Evolutionary conservation across 2,888 invertebrate species (phyloP).

Genomic region (Trachelus iudaicus): DNA sequence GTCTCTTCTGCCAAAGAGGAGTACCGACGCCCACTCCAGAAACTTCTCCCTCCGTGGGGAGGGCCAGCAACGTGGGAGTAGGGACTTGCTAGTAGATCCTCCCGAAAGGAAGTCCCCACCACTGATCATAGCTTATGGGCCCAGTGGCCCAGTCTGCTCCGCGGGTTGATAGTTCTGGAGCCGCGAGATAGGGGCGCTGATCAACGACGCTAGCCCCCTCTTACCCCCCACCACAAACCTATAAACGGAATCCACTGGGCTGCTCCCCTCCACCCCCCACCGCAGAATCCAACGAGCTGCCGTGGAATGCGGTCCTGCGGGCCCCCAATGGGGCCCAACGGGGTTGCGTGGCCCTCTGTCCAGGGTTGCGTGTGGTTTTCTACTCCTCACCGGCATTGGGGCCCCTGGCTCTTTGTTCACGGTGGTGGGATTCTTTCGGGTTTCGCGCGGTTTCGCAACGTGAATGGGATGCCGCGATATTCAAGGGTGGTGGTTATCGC

Average conservation of each 20-base stretch:
- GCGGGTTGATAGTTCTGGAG: neutral
- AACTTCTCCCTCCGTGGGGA: conserved; percentile 12
- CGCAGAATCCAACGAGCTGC: conserved; percentile 56
- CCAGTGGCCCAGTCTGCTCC: neutral
- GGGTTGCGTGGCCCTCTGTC: conserved; percentile 34
- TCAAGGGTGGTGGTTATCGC: neutral
- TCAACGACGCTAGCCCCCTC: conserved; percentile 8
- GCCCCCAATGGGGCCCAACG: conserved; percentile 23
- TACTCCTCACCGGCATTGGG: conserved; percentile 6
- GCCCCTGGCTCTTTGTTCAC: neutral
- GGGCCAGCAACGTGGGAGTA: neutral
- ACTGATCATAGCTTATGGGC: neutral
- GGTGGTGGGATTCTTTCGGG: neutral
- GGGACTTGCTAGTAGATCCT: neutral
- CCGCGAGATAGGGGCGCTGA: neutral
- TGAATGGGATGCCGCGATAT: neutral
- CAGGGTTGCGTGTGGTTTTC: conserved; percentile 13
- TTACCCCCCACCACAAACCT: conserved; percentile 9
- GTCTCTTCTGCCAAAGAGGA: conserved; percentile 46
- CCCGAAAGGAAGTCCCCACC: neutral
- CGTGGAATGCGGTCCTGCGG: conserved; percentile 61
- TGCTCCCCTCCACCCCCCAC: conserved; percentile 37
- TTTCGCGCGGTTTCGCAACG: neutral
- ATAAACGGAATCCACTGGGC: conserved; percentile 27
- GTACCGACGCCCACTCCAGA: conserved; percentile 47